A percentile compares a stretch with the other conserved stretches of the same genome.
Evolutionary conservation across 2,888 invertebrate genomes (phyloP).

Genomic region (Theretra japonica): DNA sequence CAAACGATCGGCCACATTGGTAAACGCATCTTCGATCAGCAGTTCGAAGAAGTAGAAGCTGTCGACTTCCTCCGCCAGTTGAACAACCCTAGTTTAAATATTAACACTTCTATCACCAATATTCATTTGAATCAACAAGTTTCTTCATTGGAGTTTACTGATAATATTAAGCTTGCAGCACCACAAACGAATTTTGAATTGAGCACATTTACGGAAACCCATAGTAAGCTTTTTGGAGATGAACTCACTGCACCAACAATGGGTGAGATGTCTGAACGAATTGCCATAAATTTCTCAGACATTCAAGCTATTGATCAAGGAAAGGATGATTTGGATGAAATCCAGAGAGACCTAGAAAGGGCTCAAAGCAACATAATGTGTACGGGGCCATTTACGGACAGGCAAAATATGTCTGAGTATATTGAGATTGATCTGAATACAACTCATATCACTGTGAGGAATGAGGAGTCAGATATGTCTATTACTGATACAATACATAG

Average conservation of each 20-base stretch:
- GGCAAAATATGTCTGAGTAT: slow-evolving; percentile 61
- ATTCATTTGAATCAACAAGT: slow-evolving; percentile 62
- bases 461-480: slow-evolving; percentile 71
- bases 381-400: slow-evolving; percentile 49
- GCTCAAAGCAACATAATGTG: slow-evolving; percentile 49
- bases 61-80: slow-evolving; percentile 55
- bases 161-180: slow-evolving; percentile 52
- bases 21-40: slow-evolving; percentile 66
- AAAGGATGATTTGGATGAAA: slow-evolving; percentile 71
- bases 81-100: slow-evolving; percentile 46
- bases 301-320: slow-evolving; percentile 36
- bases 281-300: slow-evolving; percentile 69
- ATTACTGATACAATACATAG: slow-evolving; percentile 69
- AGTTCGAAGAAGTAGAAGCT: slow-evolving; percentile 71
- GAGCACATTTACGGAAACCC: slow-evolving; percentile 65
- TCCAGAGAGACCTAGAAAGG: slow-evolving; percentile 61
- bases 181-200: slow-evolving; percentile 65
- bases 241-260: slow-evolving; percentile 56
- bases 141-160: slow-evolving; percentile 57
- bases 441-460: slow-evolving; percentile 52
- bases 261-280: slow-evolving; percentile 62
- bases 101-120: slow-evolving; percentile 54
- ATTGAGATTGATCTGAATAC: slow-evolving; percentile 72
- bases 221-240: slow-evolving; percentile 65
- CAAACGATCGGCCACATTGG: slow-evolving; percentile 66